Percentiles rank a stretch among this genome's conserved stretches.
phyloP scores from a whole-genome alignment of 2,888 invertebrate species.

The Drosophila stalkeri region DNA sequence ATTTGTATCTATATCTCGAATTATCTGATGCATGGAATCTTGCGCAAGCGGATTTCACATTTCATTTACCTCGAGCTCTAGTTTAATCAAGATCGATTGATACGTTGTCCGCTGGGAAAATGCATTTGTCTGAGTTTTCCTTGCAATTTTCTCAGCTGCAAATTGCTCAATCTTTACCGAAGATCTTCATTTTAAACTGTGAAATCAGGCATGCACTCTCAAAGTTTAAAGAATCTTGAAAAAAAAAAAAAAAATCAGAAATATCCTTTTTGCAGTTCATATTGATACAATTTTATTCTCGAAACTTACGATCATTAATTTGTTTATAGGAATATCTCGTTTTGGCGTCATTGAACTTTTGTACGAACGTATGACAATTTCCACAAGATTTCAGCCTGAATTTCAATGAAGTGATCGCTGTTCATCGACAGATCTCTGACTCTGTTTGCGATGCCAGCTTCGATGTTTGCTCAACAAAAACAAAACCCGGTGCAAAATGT shows the following conservation, averaged over 20 bases:
- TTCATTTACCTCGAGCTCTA: conserved; percentile 54
- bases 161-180: conserved; percentile 43
- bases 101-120: conserved; percentile 29
- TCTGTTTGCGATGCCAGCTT: conserved; percentile 57
- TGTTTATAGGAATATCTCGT: conserved; percentile 22
- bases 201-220: conserved; percentile 6
- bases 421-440: conserved; percentile 38
- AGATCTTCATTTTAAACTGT: conserved; percentile 13
- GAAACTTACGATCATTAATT: conserved; percentile 15
- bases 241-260: neutral
- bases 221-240: neutral
- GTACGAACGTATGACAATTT: conserved; percentile 18
- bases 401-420: conserved; percentile 8
- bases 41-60: conserved; percentile 59
- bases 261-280: neutral
- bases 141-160: conserved; percentile 32
- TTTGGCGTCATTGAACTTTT: conserved; percentile 65
- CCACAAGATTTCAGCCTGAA: conserved; percentile 13
- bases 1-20: conserved; percentile 13
- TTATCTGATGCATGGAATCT: conserved; percentile 34
- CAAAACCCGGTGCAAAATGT: conserved; percentile 64
- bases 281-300: neutral
- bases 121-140: conserved; percentile 37
- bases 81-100: conserved; percentile 50
- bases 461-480: conserved; percentile 71